Evolutionary conservation across 2,113 vertebrate genomes (phyloP), one percentile per base, ranked within the genome.

Genomic region (Ctenomys sociabilis): DNA sequence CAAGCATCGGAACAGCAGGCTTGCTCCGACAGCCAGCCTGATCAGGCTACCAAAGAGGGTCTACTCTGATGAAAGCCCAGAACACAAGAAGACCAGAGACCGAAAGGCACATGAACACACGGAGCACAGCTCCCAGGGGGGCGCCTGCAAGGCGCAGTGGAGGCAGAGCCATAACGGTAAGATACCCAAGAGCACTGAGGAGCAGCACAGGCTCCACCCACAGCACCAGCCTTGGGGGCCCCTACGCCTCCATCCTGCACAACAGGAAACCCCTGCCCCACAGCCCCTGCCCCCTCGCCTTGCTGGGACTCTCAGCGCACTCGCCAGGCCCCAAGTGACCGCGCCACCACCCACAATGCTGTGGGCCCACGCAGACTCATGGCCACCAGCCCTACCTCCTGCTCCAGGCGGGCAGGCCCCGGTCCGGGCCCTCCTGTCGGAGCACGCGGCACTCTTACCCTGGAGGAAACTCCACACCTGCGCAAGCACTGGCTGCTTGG

Each of bases 121-220:
- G 57, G 82, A 94, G 30, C 92, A 92, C 63, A 54, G 70, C 73
- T 87, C 85, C 77, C 37, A 81, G 59, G 35, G 82, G n/a, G 91
- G 92, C 92, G 57, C 26, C 73, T 93, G 85, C 40, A 30, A 0
- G 0, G 43, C 13, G 30, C 43, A 37, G 19, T 4, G 45, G 59
- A 52, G 43, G 22, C 6, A 45, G 59, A 73, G 59, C 24, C 11
- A 61, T 57, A 68, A 14, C 84, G 80, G 61, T 17, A 77, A 93
- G 95, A 90, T 26, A 52, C 75, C 87, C 59, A 93, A 93, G 88
- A 95, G 89, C 63, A 90, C 49, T 40, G 70, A 54, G 19, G 66
- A 77, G 57, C 89, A 32, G 32, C 59, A 9, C 30, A 72, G 70
- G 70, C 12, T 45, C 21, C 63, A 21, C 0, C 43, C 9, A 2